Conservation (phyloP, 2,888 invertebrate species). For the Tipula helvola region DNA sequence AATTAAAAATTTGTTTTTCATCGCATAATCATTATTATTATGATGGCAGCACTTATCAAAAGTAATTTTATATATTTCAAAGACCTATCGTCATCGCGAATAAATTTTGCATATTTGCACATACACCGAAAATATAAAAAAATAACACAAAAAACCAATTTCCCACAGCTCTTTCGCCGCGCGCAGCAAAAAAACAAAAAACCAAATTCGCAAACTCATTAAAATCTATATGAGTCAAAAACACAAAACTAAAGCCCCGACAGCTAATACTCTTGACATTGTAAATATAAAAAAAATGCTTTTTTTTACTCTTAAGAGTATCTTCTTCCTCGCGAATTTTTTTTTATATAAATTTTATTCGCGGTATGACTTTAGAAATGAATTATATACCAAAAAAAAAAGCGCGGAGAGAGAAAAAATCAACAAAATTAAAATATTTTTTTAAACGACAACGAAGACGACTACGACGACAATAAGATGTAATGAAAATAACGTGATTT, state of each 20-base stretch:
- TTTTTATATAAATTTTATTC: not conserved
- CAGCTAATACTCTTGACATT: slow-evolving; percentile 4
- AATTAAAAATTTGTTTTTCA: no score
- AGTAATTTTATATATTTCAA: not conserved
- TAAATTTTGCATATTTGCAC: not conserved
- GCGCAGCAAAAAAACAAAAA: not conserved
- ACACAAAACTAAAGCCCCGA: not conserved
- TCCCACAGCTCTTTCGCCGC: not conserved
- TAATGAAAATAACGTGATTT: not conserved
- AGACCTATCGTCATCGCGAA: not conserved
- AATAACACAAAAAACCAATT: not conserved
- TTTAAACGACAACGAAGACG: not conserved
- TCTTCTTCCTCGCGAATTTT: not conserved
- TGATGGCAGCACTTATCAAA: not conserved
- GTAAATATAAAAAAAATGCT: not conserved
- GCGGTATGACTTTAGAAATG: not conserved
- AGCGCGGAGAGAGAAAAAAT: not conserved
- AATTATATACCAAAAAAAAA: not conserved
- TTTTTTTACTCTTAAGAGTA: not conserved
- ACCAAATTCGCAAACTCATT: not conserved
- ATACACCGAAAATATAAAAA: not conserved
- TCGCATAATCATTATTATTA: no score
- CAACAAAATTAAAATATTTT: not conserved
- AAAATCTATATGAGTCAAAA: not conserved
- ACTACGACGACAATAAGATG: not conserved